Evolutionary conservation across 2,888 invertebrate species (phyloP).

Genomic region (Drosophila kuntzei): DNA sequence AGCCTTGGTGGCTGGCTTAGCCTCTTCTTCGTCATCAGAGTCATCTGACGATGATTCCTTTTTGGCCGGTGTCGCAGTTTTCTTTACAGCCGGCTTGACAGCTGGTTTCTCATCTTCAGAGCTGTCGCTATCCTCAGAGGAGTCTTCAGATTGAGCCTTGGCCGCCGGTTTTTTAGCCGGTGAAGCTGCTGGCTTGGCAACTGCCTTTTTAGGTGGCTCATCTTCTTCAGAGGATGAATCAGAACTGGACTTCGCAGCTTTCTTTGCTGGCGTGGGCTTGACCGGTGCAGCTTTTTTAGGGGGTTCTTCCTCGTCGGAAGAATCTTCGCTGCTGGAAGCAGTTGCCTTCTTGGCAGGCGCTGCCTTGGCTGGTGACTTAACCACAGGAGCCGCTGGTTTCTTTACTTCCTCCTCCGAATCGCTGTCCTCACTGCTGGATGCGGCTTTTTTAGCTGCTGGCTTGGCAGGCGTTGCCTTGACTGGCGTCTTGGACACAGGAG

Average conservation of each 20-base stretch:
- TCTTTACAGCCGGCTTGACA: constrained; percentile 75
- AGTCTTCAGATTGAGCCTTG: constrained; percentile 69
- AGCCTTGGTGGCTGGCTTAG: constrained; percentile 39
- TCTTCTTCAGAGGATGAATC: constrained; percentile 85
- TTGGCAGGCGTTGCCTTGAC: constrained; percentile 26
- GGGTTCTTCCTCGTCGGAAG: constrained; percentile 50
- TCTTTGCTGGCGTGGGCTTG: constrained; percentile 56
- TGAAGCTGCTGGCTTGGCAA: constrained; percentile 34
- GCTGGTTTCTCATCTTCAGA: constrained; percentile 69
- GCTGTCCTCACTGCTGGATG: constrained; percentile 37
- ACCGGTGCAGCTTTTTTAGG: constrained; percentile 31
- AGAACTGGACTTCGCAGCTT: constrained; percentile 77
- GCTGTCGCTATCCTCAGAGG: constrained; percentile 77
- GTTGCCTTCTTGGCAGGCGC: constrained; percentile 35
- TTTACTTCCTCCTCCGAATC: constrained; percentile 20
- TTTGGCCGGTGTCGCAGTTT: constrained; percentile 60
- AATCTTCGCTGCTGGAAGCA: constrained; percentile 49
- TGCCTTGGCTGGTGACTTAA: constrained; percentile 7
- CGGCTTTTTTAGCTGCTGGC: constrained; percentile 38
- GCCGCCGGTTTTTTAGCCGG: constrained; percentile 41
- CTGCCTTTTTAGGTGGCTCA: constrained; percentile 45
- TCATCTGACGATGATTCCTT: constrained; percentile 82
- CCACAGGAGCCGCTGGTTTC: constrained; percentile 8
- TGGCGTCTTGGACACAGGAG: neutral
- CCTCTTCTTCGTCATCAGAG: constrained; percentile 38